Evolutionary conservation across 2,113 vertebrate genomes (phyloP), one percentile per base, ranked within the genome.

Genomic region (Grantiella picta): DNA sequence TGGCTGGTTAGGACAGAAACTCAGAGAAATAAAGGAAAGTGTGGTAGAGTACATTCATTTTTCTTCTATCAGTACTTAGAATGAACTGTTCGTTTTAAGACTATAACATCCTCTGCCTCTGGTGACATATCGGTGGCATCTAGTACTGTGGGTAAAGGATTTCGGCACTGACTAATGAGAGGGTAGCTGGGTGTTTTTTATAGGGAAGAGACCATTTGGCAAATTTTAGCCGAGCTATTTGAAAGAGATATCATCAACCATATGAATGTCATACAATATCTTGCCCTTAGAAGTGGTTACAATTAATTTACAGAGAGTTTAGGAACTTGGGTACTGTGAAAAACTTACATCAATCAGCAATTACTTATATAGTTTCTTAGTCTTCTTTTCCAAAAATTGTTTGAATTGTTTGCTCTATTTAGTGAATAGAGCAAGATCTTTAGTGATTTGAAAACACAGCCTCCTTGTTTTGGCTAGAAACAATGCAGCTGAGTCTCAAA

Each of bases 61-160:
- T 80, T 83, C 66, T 90, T 95, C 85, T 75, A 90, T 86, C 59
- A 87, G 65, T 47, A 35, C 86, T 83, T 69, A 68, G 50, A 73
- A 84, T 79, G 90, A 91, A 86, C 47, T 82, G 78, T 65, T 88
- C 52, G 2, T 71, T 89, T 94, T 87, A 88, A 77, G 86, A 79
- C 71, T 93, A 29, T 71, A 86, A 93, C 90, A 95, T 79, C 49
- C 42, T 77, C 85, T 75, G 64, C 29, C 65, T 88, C 72, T 63
- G 63, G 78, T 95, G 93, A 95, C 94, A 95, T 96, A 97, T 93
- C 86, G 81, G 89, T 94, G 78, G 89, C 91, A 95, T 94, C 94
- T 60, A 64, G 90, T 86, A 84, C 68, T 64, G 49, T 89, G 93
- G 64, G 78, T 79, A 85, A 93, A 68, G 50, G 92, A 88, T 82